These are phyloP conservation scores for Turdus rufiventris DNA, from an alignment of 2,113 vertebrate species.

Conservation along the genomic window DNA sequence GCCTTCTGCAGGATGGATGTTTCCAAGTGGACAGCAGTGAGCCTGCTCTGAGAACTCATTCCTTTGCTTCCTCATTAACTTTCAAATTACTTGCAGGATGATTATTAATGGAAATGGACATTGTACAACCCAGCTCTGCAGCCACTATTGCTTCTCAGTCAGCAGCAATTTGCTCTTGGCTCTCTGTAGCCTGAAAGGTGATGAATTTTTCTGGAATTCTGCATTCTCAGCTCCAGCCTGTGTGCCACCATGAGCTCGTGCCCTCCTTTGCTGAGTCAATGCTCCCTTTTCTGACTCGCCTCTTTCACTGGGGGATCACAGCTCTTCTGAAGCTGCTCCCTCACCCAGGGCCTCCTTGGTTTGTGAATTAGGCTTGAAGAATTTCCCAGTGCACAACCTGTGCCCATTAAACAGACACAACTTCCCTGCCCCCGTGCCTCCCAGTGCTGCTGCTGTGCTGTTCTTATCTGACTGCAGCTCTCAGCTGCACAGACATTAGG, in stretches of 20 bases:
- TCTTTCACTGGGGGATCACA: not conserved
- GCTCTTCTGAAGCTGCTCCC: not conserved
- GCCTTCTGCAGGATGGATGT: not conserved
- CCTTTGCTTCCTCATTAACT: not conserved
- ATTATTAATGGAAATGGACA: not conserved
- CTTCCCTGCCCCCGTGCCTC: not conserved
- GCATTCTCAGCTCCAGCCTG: not conserved
- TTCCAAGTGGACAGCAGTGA: not conserved
- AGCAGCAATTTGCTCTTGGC: not conserved
- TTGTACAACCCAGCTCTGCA: not conserved
- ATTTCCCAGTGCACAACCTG: not conserved
- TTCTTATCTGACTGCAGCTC: constrained; percentile 35
- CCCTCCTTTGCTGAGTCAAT: constrained; percentile 2
- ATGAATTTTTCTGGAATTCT: not conserved
- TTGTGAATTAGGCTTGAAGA: constrained; percentile 3
- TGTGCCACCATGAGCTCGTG: not conserved
- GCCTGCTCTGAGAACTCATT: not conserved
- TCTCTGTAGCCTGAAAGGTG: not conserved
- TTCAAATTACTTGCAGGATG: not conserved
- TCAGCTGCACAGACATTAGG: not conserved
- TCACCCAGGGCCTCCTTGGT: constrained; percentile 6
- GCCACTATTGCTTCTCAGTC: not conserved
- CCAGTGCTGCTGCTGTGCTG: constrained; percentile 2
- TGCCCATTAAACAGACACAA: not conserved
- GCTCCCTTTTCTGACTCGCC: not conserved